These are phyloP conservation scores for Timema podura DNA, from an alignment of 2,888 invertebrate genomes.

Conservation along the genomic window DNA sequence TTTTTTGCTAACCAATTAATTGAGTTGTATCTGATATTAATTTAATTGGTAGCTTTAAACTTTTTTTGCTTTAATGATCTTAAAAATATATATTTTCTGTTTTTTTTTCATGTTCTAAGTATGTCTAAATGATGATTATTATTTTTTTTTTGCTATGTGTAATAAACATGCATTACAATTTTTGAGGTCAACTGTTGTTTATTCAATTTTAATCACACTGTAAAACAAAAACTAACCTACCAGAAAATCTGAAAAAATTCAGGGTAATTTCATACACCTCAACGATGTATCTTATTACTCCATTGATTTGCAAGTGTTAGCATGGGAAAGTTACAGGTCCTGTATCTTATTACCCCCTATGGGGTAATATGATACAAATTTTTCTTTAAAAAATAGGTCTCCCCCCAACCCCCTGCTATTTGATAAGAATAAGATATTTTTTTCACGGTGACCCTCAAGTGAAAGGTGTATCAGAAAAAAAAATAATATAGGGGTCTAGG, in stretches of 20 bases:
- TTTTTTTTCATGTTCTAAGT: not conserved
- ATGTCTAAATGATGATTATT: not conserved
- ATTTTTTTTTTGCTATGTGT: not conserved
- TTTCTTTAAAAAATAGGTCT: not conserved
- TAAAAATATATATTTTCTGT: too few relatives aligned
- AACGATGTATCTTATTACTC: not conserved
- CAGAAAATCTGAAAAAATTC: conserved; percentile 1
- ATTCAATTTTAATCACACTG: not conserved
- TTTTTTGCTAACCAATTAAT: not conserved
- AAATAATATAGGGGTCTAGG: not conserved
- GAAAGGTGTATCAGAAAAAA: not conserved
- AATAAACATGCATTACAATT: not conserved
- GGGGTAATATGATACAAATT: not conserved
- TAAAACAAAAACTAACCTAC: not conserved
- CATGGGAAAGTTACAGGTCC: not conserved
- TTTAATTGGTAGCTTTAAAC: too few relatives aligned
- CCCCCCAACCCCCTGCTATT: not conserved
- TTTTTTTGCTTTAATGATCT: too few relatives aligned
- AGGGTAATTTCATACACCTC: not conserved
- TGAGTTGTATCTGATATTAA: too few relatives aligned
- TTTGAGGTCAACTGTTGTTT: not conserved
- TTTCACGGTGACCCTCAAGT: not conserved
- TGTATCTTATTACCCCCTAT: not conserved
- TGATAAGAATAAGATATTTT: not conserved
- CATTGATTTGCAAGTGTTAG: not conserved